A percentile compares a stretch with the other conserved stretches of the same genome.
phyloP scores from a whole-genome alignment of 2,113 vertebrate genomes.

The Oenanthe oenanthe region DNA sequence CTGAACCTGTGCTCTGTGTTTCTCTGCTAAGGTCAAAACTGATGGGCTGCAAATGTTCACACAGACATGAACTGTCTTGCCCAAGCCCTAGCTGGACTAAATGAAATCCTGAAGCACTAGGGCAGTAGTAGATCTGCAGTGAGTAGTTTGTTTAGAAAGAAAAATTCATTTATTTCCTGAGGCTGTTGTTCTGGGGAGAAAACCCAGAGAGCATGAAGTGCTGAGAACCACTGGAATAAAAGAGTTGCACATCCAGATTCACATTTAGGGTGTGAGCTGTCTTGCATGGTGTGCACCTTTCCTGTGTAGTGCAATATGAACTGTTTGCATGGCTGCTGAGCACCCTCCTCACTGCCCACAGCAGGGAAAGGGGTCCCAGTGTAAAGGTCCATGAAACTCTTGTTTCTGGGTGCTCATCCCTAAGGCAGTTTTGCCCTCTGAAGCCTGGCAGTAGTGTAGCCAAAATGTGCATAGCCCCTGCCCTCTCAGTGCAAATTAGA shows the following conservation, averaged over 20 bases:
- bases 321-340: not conserved
- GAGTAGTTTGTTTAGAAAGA: not conserved
- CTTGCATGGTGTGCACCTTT: not conserved
- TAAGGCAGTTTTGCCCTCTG: not conserved
- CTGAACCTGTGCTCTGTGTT: not conserved
- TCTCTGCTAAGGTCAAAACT: not conserved
- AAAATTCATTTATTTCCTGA: not conserved
- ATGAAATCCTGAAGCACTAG: not conserved
- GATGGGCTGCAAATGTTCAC: not conserved
- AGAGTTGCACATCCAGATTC: not conserved
- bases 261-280: not conserved
- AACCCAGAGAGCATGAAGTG: not conserved
- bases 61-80: not conserved
- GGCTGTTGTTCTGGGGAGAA: not conserved
- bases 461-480: not conserved
- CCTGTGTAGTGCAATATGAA: rapidly evolving
- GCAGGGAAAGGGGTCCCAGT: not conserved
- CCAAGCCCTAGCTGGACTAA: not conserved
- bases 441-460: not conserved
- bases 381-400: not conserved
- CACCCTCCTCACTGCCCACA: not conserved
- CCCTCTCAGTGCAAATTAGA: not conserved
- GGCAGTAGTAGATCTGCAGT: not conserved
- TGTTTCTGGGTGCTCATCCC: not conserved
- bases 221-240: not conserved